A percentile compares a stretch with the other conserved stretches of the same genome.
These are phyloP conservation scores for Tapirus indicus DNA, from an alignment of 2,797 vertebrate genomes.

Conservation along the genomic window DNA sequence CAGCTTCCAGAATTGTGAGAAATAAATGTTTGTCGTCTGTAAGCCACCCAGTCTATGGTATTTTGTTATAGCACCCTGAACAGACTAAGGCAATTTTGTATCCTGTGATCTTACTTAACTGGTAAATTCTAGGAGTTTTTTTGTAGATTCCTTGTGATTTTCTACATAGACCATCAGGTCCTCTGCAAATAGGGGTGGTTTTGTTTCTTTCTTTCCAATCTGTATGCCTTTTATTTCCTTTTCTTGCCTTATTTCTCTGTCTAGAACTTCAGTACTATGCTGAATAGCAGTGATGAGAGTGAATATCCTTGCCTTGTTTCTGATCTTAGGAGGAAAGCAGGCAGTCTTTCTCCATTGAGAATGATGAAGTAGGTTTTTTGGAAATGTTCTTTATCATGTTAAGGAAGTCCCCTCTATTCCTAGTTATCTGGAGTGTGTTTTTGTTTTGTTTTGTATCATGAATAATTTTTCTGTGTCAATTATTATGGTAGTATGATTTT, in stretches of 20 bases:
- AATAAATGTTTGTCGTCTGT: background rate
- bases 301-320: background rate
- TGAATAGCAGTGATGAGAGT: background rate
- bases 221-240: background rate
- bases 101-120: background rate
- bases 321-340: background rate
- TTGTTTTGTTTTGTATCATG: background rate
- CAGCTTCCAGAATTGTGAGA: background rate
- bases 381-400: background rate
- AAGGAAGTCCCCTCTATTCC: background rate
- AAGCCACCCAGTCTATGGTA: background rate
- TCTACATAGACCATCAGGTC: background rate
- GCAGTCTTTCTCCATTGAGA: background rate
- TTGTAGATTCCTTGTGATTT: background rate
- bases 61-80: background rate
- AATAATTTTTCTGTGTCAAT: background rate
- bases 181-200: background rate
- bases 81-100: background rate
- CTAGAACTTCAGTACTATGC: background rate
- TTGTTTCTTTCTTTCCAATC: background rate
- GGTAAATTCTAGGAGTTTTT: background rate
- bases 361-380: background rate
- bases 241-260: background rate
- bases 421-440: background rate
- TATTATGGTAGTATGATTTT: background rate